Evolutionary conservation across 1,140 invertebrate genomes (phyloP), one percentile per base, ranked within the genome.

Genomic region (Lucilia cuprina): DNA sequence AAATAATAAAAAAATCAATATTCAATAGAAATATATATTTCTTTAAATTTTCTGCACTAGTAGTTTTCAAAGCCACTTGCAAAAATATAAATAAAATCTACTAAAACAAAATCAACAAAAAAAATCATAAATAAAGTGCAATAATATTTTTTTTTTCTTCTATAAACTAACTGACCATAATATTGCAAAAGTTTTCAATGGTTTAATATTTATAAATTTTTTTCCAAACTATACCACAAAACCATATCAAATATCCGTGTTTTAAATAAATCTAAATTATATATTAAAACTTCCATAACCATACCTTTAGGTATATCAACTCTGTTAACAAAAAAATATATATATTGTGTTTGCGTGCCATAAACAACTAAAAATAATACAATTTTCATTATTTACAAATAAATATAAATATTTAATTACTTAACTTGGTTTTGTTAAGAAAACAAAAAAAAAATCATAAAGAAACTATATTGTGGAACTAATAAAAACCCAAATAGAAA

Each of bases 101-200:
- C 19, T 25, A 70, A 70, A 70, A 10, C 55, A 60, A 70, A 25
- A 70, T 21, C 55, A 70, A 21, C 5, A 70, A 70, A 70, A 12
- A 70, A 70, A 70, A 21, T 55, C 50, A 55, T 41, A 41, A 70
- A 70, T 19, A 70, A 21, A 21, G 65, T 70, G n/a, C 25, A 21
- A 70, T 70, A 70, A 10, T 41, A 41, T 41, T 41, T 41, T 41
- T 55, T 14, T 55, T 55, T 55, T 2, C 50, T 55, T 4, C 50
- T 7, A 55, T 70, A 70, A 80, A 80, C 77, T 47, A 80, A 80
- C 77, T 80, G 77, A 80, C 77, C 77, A 80, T 80, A 80, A 80
- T 80, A 80, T 70, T 70, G 65, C 65, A 70, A 70, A 80, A 80
- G 65, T 70, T 70, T 3, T n/a, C n/a, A n/a, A n/a, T n/a, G n/a